phyloP scores from a whole-genome alignment of 1,140 invertebrate species.

The Manduca sexta region DNA sequence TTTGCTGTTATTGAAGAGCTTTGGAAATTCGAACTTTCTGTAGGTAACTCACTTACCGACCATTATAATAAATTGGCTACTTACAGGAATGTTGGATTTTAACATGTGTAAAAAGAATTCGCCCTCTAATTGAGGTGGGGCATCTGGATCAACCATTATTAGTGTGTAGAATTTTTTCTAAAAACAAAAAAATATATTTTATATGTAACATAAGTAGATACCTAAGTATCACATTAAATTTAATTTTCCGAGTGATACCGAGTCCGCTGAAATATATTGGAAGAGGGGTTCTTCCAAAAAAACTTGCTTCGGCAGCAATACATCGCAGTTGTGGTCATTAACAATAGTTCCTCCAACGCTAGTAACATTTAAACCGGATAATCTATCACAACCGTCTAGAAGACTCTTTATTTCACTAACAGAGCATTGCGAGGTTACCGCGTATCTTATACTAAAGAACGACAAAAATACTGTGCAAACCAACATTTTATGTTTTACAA shows the following conservation, averaged over 20 bases:
- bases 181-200: not conserved
- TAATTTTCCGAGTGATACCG: no score
- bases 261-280: conserved; percentile 50
- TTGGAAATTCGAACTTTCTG: no score
- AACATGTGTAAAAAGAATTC: conserved; percentile 60
- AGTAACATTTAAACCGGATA: conserved; percentile 57
- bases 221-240: no score
- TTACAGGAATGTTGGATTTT: conserved; percentile 62
- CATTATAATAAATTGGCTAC: no score
- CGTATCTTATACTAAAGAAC: conserved; percentile 14
- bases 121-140: conserved; percentile 49
- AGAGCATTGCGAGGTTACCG: conserved; percentile 31
- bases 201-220: no score
- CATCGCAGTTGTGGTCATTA: conserved; percentile 66
- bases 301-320: conserved; percentile 61
- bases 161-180: conserved; percentile 64
- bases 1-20: no score
- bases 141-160: conserved; percentile 56
- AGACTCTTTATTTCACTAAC: conserved; percentile 50
- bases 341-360: conserved; percentile 59
- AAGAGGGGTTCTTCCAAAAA: conserved; percentile 60
- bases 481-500: not conserved
- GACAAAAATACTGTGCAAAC: not conserved
- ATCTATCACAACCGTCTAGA: conserved; percentile 51
- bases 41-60: no score